Conservation (phyloP, 1,140 invertebrate genomes). For the Solenopsis fugax region DNA sequence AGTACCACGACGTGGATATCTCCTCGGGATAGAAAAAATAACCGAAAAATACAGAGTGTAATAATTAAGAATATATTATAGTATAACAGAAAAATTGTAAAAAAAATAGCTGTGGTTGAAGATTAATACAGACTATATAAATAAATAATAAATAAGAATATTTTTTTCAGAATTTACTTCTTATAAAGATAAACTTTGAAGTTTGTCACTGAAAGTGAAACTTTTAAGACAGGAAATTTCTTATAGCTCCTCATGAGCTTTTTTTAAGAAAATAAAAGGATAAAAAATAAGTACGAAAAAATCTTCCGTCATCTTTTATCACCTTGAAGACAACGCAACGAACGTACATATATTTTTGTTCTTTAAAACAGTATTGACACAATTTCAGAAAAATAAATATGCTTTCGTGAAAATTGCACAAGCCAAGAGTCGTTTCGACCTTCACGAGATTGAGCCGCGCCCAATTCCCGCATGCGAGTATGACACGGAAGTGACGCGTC, state of each 20-base stretch:
- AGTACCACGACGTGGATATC: background rate
- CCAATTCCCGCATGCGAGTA: constrained; percentile 32
- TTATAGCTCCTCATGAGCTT: background rate
- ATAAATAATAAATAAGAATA: too few relatives aligned
- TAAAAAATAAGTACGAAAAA: background rate
- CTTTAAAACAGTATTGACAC: background rate
- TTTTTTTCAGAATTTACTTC: background rate
- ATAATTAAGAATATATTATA: background rate
- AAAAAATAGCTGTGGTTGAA: too few relatives aligned
- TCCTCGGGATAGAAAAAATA: background rate
- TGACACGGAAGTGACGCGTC: constrained; percentile 40
- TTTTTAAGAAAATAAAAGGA: background rate
- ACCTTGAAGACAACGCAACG: background rate
- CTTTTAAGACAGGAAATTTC: background rate
- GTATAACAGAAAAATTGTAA: background rate
- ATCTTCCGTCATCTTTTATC: too few relatives aligned
- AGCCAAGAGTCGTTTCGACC: constrained; percentile 31
- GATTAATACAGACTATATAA: too few relatives aligned
- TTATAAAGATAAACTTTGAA: background rate
- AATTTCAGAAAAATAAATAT: background rate
- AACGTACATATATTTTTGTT: background rate
- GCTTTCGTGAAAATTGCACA: constrained; percentile 29
- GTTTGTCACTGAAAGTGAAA: background rate
- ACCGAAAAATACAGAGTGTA: background rate
- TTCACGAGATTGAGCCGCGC: constrained; percentile 53